Base-by-base conservation (phyloP, 1,140 invertebrate species). In the Psix sp. region DNA sequence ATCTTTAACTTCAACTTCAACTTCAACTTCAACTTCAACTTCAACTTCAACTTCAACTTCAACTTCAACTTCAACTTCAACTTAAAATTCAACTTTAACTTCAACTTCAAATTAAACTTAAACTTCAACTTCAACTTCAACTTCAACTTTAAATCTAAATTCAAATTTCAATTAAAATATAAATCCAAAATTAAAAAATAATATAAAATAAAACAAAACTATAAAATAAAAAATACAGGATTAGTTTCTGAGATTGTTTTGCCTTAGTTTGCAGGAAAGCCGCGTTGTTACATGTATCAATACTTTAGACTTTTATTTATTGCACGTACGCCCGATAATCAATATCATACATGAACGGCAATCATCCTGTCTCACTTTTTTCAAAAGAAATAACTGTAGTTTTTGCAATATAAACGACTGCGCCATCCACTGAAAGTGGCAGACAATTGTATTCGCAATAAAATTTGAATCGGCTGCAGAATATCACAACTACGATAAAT, bases 371-470 rank as follows among this genome's bases (percentile, higher is more conserved):
- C 33, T 35, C 33, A 35, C 33, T 35, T 35, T 35, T 6, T 13
- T 35, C 1, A 35, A 35, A 35, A 35, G 33, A 13, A 35, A 35
- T 35, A 35, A 35, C 33, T 13, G 33, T 35, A 35, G 33, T 35
- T 29, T 45, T 45, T 15, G 42, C 42, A 21, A 45, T 45, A 45
- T 29, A 45, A 45, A 43, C 24, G 42, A 45, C 42, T 45, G 21
- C 21, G 42, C 42, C 24, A 43, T 21, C 42, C 21, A 16, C 1
- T 17, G 11, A 13, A 5, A 11, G 13, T 45, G 24, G 42, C 10
- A 45, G 21, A 11, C 42, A 13, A 45, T 29, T 13, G 42, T 29
- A 24, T 21, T 45, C 42, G 21, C 42, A 45, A 45, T 21, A 45
- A 45, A 45, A 45, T 45, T 26, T 14, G 21, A 45, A 45, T 45